These are phyloP conservation scores for Drosophila hawaiiensis DNA, from an alignment of 2,888 invertebrate species.

Conservation along the genomic window DNA sequence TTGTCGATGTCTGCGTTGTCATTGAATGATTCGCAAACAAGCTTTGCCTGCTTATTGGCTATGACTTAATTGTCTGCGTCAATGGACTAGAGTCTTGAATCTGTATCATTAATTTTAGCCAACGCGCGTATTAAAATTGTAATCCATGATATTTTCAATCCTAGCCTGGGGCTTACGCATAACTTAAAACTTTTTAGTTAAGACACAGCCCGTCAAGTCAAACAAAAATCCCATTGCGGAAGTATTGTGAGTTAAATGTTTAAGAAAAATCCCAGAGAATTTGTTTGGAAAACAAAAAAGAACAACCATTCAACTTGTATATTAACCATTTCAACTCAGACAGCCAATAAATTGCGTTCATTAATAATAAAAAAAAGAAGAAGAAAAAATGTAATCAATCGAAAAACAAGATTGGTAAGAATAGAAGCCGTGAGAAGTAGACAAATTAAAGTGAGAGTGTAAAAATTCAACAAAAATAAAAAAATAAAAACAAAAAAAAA, in stretches of 20 bases:
- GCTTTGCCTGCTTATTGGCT: background rate
- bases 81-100: slow-evolving; percentile 9
- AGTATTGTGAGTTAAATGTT: slow-evolving; percentile 26
- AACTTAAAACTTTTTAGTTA: slow-evolving; percentile 61
- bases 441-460: slow-evolving; percentile 10
- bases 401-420: background rate
- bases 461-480: background rate
- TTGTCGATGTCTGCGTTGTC: background rate
- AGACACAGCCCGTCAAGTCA: slow-evolving; percentile 49
- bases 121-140: slow-evolving; percentile 2
- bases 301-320: slow-evolving; percentile 1
- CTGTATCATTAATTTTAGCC: slow-evolving; percentile 16
- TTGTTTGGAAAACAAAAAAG: slow-evolving; percentile 5
- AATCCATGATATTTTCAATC: slow-evolving; percentile 11
- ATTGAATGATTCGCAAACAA: background rate
- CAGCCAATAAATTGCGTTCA: slow-evolving; percentile 61
- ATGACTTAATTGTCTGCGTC: background rate
- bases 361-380: slow-evolving; percentile 43
- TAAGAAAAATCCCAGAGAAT: slow-evolving; percentile 24
- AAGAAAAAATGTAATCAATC: background rate
- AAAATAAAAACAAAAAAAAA: background rate
- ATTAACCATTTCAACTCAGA: slow-evolving; percentile 30
- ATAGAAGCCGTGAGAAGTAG: background rate
- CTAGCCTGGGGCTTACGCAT: slow-evolving; percentile 26
- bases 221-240: slow-evolving; percentile 45